phyloP scores from a whole-genome alignment of 2,113 vertebrate species.

The Paramisgurnus dabryanus region DNA sequence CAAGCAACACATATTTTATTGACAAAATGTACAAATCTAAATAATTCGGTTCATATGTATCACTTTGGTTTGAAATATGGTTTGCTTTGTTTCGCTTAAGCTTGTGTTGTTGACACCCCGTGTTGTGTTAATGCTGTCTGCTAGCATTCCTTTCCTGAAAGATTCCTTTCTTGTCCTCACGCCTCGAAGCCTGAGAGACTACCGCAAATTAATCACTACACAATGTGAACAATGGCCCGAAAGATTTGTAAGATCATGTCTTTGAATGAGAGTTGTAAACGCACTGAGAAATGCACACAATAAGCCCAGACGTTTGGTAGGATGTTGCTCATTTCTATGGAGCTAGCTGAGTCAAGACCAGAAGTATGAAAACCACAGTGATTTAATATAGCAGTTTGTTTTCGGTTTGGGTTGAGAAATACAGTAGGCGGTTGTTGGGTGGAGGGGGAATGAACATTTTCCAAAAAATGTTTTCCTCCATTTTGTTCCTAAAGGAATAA shows the following conservation, averaged over 20 bases:
- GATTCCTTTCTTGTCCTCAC: conserved; percentile 39
- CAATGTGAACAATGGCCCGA: conserved; percentile 18
- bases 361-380: conserved; percentile 7
- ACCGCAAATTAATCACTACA: conserved; percentile 26
- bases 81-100: conserved; percentile 17
- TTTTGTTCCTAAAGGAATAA: too few relatives aligned
- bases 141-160: conserved; percentile 16
- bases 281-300: conserved; percentile 3
- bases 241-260: conserved; percentile 38
- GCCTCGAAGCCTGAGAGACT: conserved; percentile 23
- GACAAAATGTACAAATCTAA: background rate
- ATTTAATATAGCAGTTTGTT: background rate
- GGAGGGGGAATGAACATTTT: background rate
- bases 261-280: conserved; percentile 24
- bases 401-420: background rate
- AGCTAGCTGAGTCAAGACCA: conserved; percentile 23
- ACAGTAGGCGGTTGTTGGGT: background rate
- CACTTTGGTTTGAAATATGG: background rate
- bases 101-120: conserved; percentile 37
- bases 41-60: background rate
- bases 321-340: conserved; percentile 21
- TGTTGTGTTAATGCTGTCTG: conserved; percentile 14
- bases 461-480: too few relatives aligned
- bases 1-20: background rate
- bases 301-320: conserved; percentile 34